Evolutionary conservation across 1,140 invertebrate genomes (phyloP).

Genomic region (Helicoverpa armigera): DNA sequence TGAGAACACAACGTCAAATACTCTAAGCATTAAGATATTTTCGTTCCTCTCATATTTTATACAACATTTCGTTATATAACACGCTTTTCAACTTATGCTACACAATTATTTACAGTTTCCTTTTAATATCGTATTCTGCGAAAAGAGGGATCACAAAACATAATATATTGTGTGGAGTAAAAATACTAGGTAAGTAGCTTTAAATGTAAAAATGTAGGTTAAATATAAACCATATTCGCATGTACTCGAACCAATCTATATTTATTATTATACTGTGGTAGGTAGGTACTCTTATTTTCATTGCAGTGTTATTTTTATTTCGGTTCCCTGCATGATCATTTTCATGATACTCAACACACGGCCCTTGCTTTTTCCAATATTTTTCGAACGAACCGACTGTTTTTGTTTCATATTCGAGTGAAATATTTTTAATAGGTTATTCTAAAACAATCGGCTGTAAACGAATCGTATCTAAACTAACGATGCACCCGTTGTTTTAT

Average conservation of each 20-base stretch:
- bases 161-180: too few species aligned
- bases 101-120: not conserved
- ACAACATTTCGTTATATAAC: not conserved
- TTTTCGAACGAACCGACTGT: constrained; percentile 19
- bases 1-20: not conserved
- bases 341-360: constrained; percentile 8
- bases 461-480: constrained; percentile 39
- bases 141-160: not conserved
- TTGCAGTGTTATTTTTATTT: constrained; percentile 21
- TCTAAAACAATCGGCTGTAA: constrained; percentile 38
- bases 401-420: constrained; percentile 20
- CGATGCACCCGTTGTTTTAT: constrained; percentile 30
- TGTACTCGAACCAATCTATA: constrained; percentile 16
- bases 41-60: not conserved
- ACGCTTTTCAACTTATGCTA: not conserved
- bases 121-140: not conserved
- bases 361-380: constrained; percentile 16
- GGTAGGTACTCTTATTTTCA: constrained; percentile 14
- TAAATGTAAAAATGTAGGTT: not conserved
- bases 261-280: constrained; percentile 7
- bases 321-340: constrained; percentile 18
- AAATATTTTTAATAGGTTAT: constrained; percentile 40
- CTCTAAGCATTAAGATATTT: not conserved
- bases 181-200: too few species aligned
- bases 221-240: not conserved